phyloP scores from a whole-genome alignment of 2,797 vertebrate genomes.

The Sebastes flavidus region DNA sequence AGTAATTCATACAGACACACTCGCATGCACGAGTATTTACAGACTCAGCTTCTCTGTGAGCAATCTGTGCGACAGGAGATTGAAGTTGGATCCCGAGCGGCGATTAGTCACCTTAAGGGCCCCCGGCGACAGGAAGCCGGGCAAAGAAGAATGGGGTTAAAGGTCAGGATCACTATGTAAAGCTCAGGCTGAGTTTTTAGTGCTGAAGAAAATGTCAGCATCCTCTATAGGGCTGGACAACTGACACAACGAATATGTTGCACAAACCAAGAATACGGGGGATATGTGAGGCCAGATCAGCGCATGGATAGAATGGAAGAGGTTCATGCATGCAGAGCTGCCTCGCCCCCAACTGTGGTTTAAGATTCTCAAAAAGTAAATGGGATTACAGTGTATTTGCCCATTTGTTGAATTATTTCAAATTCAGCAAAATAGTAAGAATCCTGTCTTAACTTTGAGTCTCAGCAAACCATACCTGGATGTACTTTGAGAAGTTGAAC shows the following conservation, averaged over 20 bases:
- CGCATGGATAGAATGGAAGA: background rate
- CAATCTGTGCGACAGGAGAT: slow-evolving; percentile 21
- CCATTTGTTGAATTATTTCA: slow-evolving; percentile 43
- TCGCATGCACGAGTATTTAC: slow-evolving; percentile 17
- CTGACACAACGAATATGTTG: slow-evolving; percentile 5
- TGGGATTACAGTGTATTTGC: background rate
- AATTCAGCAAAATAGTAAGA: background rate
- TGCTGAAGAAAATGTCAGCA: slow-evolving; percentile 48
- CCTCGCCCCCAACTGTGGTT: background rate
- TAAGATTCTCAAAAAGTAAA: slow-evolving; percentile 10
- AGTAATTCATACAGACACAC: slow-evolving; percentile 24
- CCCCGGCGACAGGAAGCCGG: slow-evolving; percentile 4
- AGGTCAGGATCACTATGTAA: slow-evolving; percentile 42
- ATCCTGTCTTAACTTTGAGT: background rate
- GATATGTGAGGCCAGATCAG: background rate
- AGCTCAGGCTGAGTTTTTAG: slow-evolving; percentile 26
- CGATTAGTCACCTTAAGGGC: slow-evolving; percentile 43
- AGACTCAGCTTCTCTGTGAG: slow-evolving; percentile 24
- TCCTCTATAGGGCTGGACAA: slow-evolving; percentile 6
- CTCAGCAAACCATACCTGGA: background rate
- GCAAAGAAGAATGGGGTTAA: slow-evolving; percentile 46
- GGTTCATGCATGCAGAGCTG: background rate
- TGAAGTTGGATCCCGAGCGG: slow-evolving; percentile 28
- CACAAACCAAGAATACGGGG: background rate
- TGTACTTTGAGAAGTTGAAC: background rate